These are phyloP conservation scores for Chunga burmeisteri DNA, from an alignment of 2,113 vertebrate genomes.

Conservation along the genomic window DNA sequence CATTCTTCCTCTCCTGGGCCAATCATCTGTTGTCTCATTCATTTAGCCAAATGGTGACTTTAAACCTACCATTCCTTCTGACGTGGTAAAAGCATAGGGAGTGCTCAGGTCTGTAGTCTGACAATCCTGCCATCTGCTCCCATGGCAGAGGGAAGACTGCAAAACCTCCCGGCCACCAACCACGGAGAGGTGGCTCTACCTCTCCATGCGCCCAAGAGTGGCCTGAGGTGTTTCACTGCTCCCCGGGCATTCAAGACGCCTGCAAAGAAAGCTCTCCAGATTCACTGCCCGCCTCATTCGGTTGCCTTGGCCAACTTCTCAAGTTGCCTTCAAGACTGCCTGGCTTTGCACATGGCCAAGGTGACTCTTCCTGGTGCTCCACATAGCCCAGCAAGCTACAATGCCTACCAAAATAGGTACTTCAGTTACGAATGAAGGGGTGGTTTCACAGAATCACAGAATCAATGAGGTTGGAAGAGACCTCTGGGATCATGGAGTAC, in stretches of 20 bases:
- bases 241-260: background rate
- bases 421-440: background rate
- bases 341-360: background rate
- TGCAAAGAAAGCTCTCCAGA: background rate
- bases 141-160: background rate
- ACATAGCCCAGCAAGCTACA: background rate
- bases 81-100: background rate
- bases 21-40: background rate
- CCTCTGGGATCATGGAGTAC: no score
- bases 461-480: no score
- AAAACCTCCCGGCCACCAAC: background rate
- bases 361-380: background rate
- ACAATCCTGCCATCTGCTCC: background rate
- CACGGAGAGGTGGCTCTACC: background rate
- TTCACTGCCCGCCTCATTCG: rapidly evolving
- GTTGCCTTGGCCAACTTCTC: background rate
- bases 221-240: background rate
- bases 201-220: no score
- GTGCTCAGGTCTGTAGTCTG: background rate
- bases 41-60: background rate
- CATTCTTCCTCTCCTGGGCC: background rate
- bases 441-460: background rate
- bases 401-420: background rate
- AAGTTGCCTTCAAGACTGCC: background rate
- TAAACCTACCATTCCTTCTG: background rate